Conservation (phyloP, 2,113 vertebrate genomes). For the Notothenia coriiceps region DNA sequence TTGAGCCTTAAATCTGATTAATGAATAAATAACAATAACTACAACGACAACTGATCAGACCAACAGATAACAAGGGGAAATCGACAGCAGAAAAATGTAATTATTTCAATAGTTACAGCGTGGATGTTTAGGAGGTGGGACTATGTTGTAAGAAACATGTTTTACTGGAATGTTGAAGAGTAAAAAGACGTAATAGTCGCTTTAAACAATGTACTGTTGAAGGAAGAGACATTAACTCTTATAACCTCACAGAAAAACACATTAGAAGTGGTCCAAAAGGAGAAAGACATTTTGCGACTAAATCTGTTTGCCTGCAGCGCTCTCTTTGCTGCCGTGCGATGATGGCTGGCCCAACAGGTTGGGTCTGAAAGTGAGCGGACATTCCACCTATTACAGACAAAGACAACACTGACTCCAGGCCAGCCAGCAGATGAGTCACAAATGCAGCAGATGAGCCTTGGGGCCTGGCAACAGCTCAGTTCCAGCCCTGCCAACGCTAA, state of each 20-base stretch:
- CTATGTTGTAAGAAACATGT: neutral
- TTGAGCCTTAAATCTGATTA: constrained; percentile 8
- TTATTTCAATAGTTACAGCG: constrained; percentile 14
- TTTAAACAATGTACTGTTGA: neutral
- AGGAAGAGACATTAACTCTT: neutral
- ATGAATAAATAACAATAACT: neutral
- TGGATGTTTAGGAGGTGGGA: constrained; percentile 9
- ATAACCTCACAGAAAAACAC: neutral
- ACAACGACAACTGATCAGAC: neutral
- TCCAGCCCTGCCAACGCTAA: neutral
- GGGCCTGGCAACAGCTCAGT: constrained; percentile 54
- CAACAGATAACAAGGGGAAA: constrained; percentile 7
- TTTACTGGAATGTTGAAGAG: neutral
- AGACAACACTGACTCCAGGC: constrained; percentile 65
- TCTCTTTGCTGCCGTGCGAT: neutral
- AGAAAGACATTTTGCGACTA: neutral
- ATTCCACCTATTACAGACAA: constrained; percentile 71
- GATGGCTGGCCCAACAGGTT: constrained; percentile 64
- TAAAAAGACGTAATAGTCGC: neutral
- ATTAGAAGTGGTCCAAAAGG: neutral
- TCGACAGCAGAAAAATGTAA: constrained; percentile 26
- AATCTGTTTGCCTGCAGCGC: neutral
- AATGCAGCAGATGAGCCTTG: constrained; percentile 59
- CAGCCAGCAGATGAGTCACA: constrained; percentile 67
- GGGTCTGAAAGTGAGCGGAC: constrained; percentile 67